Evolutionary conservation across 2,113 vertebrate species (phyloP).

Genomic region (Orthochromis malagaraziensis): DNA sequence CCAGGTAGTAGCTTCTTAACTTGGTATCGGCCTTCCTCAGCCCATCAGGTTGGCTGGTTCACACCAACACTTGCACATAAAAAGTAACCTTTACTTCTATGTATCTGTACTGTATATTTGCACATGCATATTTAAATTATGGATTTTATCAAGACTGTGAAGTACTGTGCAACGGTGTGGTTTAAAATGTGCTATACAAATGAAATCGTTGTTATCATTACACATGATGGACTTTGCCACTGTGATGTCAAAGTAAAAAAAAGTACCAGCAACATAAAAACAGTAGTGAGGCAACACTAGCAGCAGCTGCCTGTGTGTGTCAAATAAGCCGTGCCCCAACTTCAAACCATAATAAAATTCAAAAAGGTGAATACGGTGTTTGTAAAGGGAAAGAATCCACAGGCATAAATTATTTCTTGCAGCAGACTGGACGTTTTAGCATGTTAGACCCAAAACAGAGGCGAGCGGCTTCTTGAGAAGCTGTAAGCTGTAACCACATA

Average conservation of each 20-base stretch:
- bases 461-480: background rate
- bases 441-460: background rate
- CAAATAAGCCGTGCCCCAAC: background rate
- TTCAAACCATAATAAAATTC: background rate
- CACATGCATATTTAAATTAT: background rate
- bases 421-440: background rate
- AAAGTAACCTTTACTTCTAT: background rate
- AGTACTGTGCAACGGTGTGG: background rate
- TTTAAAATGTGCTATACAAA: background rate
- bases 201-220: background rate
- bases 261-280: background rate
- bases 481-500: background rate
- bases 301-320: background rate
- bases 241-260: background rate
- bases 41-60: background rate
- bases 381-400: background rate
- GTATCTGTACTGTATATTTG: background rate
- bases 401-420: background rate
- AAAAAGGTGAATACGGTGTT: background rate
- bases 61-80: background rate
- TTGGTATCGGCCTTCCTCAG: background rate
- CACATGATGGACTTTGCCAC: background rate
- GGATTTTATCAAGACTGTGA: background rate
- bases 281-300: background rate
- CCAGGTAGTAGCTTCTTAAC: background rate